Percentiles rank a stretch among this genome's conserved stretches.
These are phyloP conservation scores for Lutraria rhynchaena DNA, from an alignment of 1,140 invertebrate genomes.

Conservation along the genomic window DNA sequence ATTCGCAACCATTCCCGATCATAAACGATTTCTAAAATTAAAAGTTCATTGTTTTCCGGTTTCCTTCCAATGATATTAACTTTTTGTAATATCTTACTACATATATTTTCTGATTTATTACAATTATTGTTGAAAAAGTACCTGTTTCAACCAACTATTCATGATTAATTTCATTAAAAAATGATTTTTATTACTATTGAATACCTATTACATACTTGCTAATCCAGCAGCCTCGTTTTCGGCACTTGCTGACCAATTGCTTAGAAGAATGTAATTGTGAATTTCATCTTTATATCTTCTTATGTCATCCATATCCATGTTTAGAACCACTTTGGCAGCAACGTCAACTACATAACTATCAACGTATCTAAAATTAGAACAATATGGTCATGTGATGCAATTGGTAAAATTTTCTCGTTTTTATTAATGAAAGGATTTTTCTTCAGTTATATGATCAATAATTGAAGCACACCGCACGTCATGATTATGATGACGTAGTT, in stretches of 20 bases:
- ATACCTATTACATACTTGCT: slow-evolving; percentile 64
- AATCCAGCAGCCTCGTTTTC: slow-evolving; percentile 62
- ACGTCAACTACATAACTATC: slow-evolving; percentile 60
- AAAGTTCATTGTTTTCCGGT: too few species aligned
- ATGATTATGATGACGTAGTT: background rate
- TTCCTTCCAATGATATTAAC: too few species aligned
- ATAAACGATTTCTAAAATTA: too few species aligned
- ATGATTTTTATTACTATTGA: too few species aligned
- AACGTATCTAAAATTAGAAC: slow-evolving; percentile 49
- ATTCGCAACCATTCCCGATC: too few species aligned
- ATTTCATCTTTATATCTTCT: slow-evolving; percentile 1
- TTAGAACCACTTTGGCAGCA: slow-evolving; percentile 3
- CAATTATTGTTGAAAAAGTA: too few species aligned
- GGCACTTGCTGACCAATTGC: slow-evolving; percentile 52
- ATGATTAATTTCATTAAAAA: too few species aligned
- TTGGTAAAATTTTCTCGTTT: background rate
- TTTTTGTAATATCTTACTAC: too few species aligned
- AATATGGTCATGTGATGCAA: too few species aligned
- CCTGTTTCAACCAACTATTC: too few species aligned
- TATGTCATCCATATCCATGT: slow-evolving; percentile 22
- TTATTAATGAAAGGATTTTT: background rate
- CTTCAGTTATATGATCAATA: background rate
- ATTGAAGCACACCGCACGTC: background rate
- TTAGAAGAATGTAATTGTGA: slow-evolving; percentile 5
- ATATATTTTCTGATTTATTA: too few species aligned